Conservation (phyloP, 1,140 invertebrate species). For the Piezodorus guildinii region DNA sequence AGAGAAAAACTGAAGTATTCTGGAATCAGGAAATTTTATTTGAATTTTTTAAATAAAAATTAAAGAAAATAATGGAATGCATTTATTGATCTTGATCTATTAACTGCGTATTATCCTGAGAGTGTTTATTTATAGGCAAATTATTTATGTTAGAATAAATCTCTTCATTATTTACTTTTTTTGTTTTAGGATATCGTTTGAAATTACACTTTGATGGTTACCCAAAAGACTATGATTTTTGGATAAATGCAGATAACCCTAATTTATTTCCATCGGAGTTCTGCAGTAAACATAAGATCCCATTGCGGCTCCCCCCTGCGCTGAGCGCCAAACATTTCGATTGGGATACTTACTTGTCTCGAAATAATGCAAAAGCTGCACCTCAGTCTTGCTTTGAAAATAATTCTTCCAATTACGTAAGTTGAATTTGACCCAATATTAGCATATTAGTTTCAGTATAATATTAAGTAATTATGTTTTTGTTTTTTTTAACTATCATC, state of each 20-base stretch:
- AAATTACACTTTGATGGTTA: constrained; percentile 88
- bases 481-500: not conserved
- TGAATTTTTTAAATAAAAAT: too few species aligned
- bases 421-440: not conserved
- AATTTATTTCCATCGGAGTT: constrained; percentile 90
- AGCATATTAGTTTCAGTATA: not conserved
- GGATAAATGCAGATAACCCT: constrained; percentile 80
- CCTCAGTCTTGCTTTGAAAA: constrained; percentile 35
- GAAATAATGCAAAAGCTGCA: constrained; percentile 61
- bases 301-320: constrained; percentile 62
- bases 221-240: constrained; percentile 81
- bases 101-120: too few species aligned
- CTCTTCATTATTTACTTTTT: not conserved
- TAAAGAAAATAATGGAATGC: too few species aligned
- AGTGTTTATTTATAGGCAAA: too few species aligned
- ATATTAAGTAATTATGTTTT: not conserved
- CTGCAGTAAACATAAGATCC: constrained; percentile 70
- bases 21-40: too few species aligned
- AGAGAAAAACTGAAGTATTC: too few species aligned
- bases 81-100: too few species aligned
- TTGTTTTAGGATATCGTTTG: constrained; percentile 55
- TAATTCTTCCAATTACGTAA: not conserved
- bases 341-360: constrained; percentile 75
- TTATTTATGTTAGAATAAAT: too few species aligned
- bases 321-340: constrained; percentile 53